Evolutionary conservation across 2,797 vertebrate species (phyloP), one percentile per base, ranked within the genome.

Genomic region (Chrysocyon brachyurus): DNA sequence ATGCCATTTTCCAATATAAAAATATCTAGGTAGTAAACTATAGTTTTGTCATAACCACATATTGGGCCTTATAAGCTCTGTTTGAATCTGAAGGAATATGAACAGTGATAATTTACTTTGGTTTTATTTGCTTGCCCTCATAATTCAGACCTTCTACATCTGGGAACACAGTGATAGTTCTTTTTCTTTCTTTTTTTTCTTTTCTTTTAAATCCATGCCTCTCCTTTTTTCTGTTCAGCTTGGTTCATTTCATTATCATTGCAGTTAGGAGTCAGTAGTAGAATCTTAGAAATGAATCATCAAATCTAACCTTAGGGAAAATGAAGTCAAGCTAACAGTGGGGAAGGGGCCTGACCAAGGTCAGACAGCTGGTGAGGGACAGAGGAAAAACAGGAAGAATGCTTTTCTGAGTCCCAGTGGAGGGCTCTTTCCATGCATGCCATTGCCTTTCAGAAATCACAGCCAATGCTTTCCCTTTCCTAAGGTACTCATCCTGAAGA

Each of bases 1-100:
- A 40, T 78, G 11, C 12, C 6, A 49, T 70, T 92, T 87, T 24
- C 49, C 14, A 40, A 9, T 52, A 17, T 66, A 84, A 79, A 82
- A 68, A 70, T 89, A 73, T 19, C 31, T 66, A 68, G 56, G 33
- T 73, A 73, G 83, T 84, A 40, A 91, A 49, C 11, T 40, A 0
- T 52, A 56, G 24, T 89, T 84, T 95, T 90, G 36, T 83, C 28
- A 36, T 49, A 77, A 8, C 0, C 75, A 9, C 57, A 4, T 79
- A 9, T 90, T 75, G 49, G 21, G 78, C 10, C 1, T 12, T 68
- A 31, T 93, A 52, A 36, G 54, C 1, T 59, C 31, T 46, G 10
- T 94, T 66, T 86, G 56, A 77, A 79, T 87, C 22, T 73, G 12
- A 92, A 90, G n/a, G 15, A 63, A n/a, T 64, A 54, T 64, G n/a